Evolutionary conservation across 2,888 invertebrate species (phyloP), one percentile per base, ranked within the genome.

Genomic region (Formica aserva): DNA sequence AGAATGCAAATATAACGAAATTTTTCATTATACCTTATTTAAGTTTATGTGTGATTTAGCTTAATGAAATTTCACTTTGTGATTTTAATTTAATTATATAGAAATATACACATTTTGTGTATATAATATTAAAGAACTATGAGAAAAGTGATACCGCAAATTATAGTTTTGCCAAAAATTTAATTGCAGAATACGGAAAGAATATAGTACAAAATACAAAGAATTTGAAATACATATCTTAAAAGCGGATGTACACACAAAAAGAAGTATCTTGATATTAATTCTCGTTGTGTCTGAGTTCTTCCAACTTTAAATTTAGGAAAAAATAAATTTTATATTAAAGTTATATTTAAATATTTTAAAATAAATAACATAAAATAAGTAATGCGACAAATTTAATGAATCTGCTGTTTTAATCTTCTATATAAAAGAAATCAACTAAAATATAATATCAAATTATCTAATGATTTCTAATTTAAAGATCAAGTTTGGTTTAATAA

Each of bases 291-390:
- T 57, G 5, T 71, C 22, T 52, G 15, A 1, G 11, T 35, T 55
- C 35, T 9, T 6, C 22, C 15, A 9, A n/a, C 4, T 71, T 71
- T 1, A 69, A 69, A 65, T 65, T n/a, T 26, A 18, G 32, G 9
- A 13, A 15, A 55, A 22, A 71, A 45, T 48, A n/a, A 55, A n/a
- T 52, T n/a, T 69, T 52, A 15, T 18, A 55, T 52, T 52, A 35
- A 48, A 18, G 13, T 69, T 55, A 72, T 11, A 18, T 60, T 72
- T 38, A 57, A 72, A 72, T 11, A 18, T 60, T 72, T 38, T 38
- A 72, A 57, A 38, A 55, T 55, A 38, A 38, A 15, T 72, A 18
- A 72, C 26, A 6, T 52, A 2, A 9, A 4, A 4, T 55, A 32
- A 26, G 26, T 26, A 26, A 26, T 1, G 26, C 26, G 52, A 9